These are phyloP conservation scores for Thalpophila matura DNA, from an alignment of 2,888 invertebrate species.

Conservation along the genomic window DNA sequence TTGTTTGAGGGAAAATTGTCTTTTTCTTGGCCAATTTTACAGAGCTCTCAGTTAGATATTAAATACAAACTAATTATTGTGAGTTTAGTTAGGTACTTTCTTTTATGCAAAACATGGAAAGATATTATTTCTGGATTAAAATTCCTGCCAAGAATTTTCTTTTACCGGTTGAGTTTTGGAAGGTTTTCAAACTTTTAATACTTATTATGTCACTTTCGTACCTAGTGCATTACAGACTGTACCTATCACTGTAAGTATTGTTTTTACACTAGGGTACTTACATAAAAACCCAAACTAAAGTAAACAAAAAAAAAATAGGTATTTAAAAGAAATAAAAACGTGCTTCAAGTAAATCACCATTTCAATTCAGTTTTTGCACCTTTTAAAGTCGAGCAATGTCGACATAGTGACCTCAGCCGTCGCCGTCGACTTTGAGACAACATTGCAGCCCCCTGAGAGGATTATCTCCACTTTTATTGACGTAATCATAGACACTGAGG, in stretches of 20 bases:
- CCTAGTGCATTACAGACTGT: too few relatives aligned
- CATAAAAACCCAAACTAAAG: conserved; percentile 7
- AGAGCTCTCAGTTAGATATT: neutral
- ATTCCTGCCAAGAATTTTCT: neutral
- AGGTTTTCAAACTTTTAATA: too few relatives aligned
- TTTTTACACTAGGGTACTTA: neutral
- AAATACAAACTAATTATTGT: neutral
- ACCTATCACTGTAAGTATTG: too few relatives aligned
- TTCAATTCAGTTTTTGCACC: conserved; percentile 29
- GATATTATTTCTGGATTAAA: neutral
- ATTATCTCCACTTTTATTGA: conserved; percentile 66
- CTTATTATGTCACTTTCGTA: too few relatives aligned
- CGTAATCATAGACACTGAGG: conserved; percentile 61
- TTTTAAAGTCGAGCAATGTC: conserved; percentile 49
- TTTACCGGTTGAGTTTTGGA: too few relatives aligned
- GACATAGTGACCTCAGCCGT: conserved; percentile 47
- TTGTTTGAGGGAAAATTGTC: neutral
- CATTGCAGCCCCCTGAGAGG: conserved; percentile 65
- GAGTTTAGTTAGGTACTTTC: neutral
- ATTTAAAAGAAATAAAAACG: neutral
- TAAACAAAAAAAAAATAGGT: conserved; percentile 3
- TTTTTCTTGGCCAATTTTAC: neutral
- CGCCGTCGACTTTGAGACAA: conserved; percentile 68
- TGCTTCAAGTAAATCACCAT: conserved; percentile 19
- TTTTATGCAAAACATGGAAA: neutral